These are phyloP conservation scores for Pandemis corylana DNA, from an alignment of 2,888 invertebrate species.

Conservation along the genomic window DNA sequence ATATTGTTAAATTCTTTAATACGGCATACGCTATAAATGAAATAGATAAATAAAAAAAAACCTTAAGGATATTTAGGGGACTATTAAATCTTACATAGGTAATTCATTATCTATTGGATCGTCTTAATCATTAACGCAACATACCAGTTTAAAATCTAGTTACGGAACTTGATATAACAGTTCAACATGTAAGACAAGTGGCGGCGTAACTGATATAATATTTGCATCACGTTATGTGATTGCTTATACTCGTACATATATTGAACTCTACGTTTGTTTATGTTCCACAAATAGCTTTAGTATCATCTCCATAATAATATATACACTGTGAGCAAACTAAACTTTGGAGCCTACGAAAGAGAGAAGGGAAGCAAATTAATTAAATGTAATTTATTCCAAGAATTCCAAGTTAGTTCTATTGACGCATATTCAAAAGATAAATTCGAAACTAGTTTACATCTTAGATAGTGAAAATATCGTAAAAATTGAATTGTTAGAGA, in stretches of 20 bases:
- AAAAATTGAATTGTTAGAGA: too few relatives aligned
- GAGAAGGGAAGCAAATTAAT: not conserved
- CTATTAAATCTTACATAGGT: too few relatives aligned
- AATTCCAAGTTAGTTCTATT: too few relatives aligned
- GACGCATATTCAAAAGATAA: too few relatives aligned
- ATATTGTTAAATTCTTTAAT: too few relatives aligned
- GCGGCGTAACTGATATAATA: constrained; percentile 27
- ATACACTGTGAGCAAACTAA: not conserved
- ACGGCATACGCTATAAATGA: too few relatives aligned
- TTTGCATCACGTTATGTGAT: constrained; percentile 17
- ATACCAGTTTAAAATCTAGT: constrained; percentile 49
- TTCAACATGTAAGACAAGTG: constrained; percentile 28
- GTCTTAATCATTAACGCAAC: constrained; percentile 49
- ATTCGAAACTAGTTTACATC: too few relatives aligned
- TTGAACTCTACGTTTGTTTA: not conserved
- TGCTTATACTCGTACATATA: constrained; percentile 10
- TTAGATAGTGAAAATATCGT: too few relatives aligned
- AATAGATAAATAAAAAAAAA: too few relatives aligned
- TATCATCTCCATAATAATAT: not conserved
- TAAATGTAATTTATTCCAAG: not conserved
- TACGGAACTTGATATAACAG: constrained; percentile 33
- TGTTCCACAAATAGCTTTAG: not conserved
- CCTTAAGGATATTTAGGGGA: not conserved
- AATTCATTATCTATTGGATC: constrained; percentile 18
- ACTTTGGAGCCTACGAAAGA: too few relatives aligned